Evolutionary conservation across 2,113 vertebrate genomes (phyloP), one percentile per base, ranked within the genome.

Genomic region (Hyperoodon ampullatus): DNA sequence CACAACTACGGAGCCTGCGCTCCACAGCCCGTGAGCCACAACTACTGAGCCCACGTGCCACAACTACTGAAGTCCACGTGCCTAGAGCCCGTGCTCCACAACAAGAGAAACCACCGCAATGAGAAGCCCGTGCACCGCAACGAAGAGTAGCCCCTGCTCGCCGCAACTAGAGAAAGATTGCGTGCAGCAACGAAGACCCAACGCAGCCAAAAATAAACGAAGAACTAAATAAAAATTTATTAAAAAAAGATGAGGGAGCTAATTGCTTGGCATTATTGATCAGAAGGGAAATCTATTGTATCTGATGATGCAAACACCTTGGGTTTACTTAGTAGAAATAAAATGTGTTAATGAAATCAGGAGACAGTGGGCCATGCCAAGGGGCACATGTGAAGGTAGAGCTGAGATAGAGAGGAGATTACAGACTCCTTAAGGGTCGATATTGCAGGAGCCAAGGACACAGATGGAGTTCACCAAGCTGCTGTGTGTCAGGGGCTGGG

Each of bases 271-370:
- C n/a, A n/a, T 84, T 88, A 94, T 89, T 61, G 97, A 94, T 88
- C 77, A 78, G 92, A 80, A 94, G 92, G 96, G 82, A 93, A 94
- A 83, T 94, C 82, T 89, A 21, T 66, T 55, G 53, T 92, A n/a
- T 44, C 5, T 1, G 72, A 55, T 14, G 8, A 35, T 63, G 86
- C 39, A 58, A 88, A 55, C 0, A 16, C 68, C 93, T 66, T 70
- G 58, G 44, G 93, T 61, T 94, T 77, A 75, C 97, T 93, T 88
- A 88, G 88, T 26, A n/a, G 70, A 88, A 92, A 77, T 80, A 90
- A 85, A 88, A 61, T 19, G 72, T n/a, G 81, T 65, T 60, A 97
- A 88, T 86, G 92, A 81, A 94, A 90, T n/a, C 0, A n/a, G 80
- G 81, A 85, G 88, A 58, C n/a, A 3, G 53, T 3, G 19, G 55